Percentiles rank a stretch among this genome's conserved stretches.
Evolutionary conservation across 2,113 vertebrate species (phyloP).

Genomic region (Notarius lentiginosus): DNA sequence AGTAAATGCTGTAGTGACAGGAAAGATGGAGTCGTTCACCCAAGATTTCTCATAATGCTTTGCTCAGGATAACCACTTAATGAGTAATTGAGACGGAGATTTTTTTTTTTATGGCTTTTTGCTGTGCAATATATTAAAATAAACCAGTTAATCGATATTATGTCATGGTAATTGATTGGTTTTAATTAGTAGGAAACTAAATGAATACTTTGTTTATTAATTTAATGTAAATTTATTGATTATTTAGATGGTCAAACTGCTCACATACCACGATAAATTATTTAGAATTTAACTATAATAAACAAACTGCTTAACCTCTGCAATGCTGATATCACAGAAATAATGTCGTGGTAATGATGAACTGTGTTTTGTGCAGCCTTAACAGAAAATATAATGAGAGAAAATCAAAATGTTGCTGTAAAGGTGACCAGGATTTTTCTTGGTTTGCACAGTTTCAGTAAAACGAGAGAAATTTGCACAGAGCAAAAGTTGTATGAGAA

Average conservation of each 20-base stretch:
- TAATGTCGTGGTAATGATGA: background rate
- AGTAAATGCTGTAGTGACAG: conserved; percentile 11
- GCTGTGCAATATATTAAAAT: background rate
- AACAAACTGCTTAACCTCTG: too few species aligned
- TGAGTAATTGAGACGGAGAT: background rate
- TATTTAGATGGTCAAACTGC: background rate
- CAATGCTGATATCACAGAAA: too few species aligned
- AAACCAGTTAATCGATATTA: background rate
- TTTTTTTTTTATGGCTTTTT: background rate
- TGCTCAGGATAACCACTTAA: conserved; percentile 17
- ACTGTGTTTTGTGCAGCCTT: background rate
- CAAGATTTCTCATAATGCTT: background rate
- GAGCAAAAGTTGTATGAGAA: background rate
- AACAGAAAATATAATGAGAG: background rate
- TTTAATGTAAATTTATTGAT: too few species aligned
- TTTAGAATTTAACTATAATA: background rate
- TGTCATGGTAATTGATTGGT: background rate
- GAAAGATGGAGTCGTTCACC: background rate
- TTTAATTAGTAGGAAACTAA: background rate
- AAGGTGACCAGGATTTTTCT: background rate
- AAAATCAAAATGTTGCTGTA: background rate
- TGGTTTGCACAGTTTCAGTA: background rate
- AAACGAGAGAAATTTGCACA: background rate
- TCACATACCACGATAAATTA: background rate
- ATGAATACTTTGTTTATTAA: background rate